Percentiles rank a stretch among this genome's conserved stretches.
These are phyloP conservation scores for Grammomys dolichurus DNA, from an alignment of 2,113 vertebrate species.

Conservation along the genomic window DNA sequence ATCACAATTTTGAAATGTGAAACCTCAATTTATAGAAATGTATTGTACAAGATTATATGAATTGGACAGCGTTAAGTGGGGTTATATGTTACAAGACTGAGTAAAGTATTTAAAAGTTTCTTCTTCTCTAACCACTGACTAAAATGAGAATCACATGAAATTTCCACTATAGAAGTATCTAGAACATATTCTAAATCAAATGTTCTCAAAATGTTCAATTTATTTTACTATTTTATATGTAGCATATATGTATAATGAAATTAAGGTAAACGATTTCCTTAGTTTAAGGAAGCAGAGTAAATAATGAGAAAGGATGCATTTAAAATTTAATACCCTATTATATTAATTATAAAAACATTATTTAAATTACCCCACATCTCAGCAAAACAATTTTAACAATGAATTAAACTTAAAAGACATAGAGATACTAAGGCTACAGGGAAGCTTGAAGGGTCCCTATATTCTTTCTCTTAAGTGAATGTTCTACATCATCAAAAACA, in stretches of 20 bases:
- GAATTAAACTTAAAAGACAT: slow-evolving; percentile 44
- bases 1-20: background rate
- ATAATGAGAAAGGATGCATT: background rate
- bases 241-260: background rate
- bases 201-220: background rate
- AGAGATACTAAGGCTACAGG: background rate
- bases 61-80: background rate
- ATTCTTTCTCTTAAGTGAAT: slow-evolving; percentile 49
- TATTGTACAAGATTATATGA: background rate
- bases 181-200: background rate
- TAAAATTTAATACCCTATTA: slow-evolving; percentile 31
- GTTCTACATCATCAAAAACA: background rate
- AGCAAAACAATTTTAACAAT: slow-evolving; percentile 1
- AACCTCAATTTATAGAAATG: background rate
- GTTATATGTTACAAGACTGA: background rate
- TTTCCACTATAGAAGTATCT: background rate
- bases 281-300: background rate
- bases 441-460: background rate
- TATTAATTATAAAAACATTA: slow-evolving; percentile 14
- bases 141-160: background rate
- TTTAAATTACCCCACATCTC: slow-evolving; percentile 22
- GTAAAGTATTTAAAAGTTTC: slow-evolving; percentile 8
- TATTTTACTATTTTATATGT: background rate
- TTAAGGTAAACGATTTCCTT: background rate
- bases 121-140: background rate